A percentile compares a stretch with the other conserved stretches of the same genome.
Evolutionary conservation across 2,797 vertebrate species (phyloP).

Genomic region (Pangasius sanitwongsei): DNA sequence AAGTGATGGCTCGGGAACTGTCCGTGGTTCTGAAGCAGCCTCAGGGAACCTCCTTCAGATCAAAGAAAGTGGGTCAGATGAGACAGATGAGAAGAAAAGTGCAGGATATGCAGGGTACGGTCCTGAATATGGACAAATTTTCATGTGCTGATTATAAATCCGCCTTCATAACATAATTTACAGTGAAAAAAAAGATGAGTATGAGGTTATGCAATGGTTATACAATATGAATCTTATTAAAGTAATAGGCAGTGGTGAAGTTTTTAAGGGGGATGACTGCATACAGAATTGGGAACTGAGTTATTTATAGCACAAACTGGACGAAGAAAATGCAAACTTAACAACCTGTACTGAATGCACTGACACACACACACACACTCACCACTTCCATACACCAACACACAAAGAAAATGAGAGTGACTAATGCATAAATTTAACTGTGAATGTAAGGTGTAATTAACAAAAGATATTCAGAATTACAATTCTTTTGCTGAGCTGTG

Average conservation of each 20-base stretch:
- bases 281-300: slow-evolving; percentile 16
- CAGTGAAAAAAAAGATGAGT: not conserved
- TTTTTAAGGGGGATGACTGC: slow-evolving; percentile 1
- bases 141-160: not conserved
- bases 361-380: slow-evolving; percentile 4
- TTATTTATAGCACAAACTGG: slow-evolving; percentile 19
- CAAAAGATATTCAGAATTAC: not conserved
- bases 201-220: not conserved
- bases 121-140: not conserved
- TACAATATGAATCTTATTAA: slow-evolving; percentile 18
- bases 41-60: slow-evolving; percentile 44
- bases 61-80: slow-evolving; percentile 54
- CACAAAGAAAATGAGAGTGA: slow-evolving; percentile 12
- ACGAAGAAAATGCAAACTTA: not conserved
- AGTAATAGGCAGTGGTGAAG: slow-evolving; percentile 1
- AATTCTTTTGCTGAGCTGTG: not conserved
- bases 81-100: slow-evolving; percentile 29
- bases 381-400: not conserved
- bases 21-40: slow-evolving; percentile 46
- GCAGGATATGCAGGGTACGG: not conserved
- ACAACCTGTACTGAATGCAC: slow-evolving; percentile 6
- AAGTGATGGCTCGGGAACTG: slow-evolving; percentile 23
- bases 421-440: not conserved
- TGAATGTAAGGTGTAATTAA: not conserved
- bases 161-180: not conserved